These are phyloP conservation scores for Dromas ardeola DNA, from an alignment of 2,113 vertebrate species.

Conservation along the genomic window DNA sequence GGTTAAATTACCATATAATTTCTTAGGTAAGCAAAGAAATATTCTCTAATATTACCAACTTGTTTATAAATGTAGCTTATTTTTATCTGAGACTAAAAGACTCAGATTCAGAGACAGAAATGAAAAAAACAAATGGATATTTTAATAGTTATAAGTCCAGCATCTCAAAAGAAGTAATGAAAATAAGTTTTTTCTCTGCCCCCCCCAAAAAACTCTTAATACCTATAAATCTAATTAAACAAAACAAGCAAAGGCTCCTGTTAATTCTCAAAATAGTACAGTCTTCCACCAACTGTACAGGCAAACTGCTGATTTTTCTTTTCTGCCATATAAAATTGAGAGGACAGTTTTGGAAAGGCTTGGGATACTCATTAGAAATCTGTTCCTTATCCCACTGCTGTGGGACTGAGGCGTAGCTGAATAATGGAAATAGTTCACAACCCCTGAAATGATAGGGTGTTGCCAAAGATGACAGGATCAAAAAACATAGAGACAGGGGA, in stretches of 20 bases:
- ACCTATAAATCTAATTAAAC: not conserved
- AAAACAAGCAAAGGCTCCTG: not conserved
- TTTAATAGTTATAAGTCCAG: not conserved
- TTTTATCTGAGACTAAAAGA: not conserved
- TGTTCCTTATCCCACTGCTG: not conserved
- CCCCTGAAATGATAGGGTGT: not conserved
- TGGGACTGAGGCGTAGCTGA: not conserved
- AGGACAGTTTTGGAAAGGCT: not conserved
- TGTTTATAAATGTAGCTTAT: not conserved
- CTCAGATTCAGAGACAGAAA: not conserved
- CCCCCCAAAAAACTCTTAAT: not conserved
- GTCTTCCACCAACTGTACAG: not conserved
- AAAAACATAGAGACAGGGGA: not conserved
- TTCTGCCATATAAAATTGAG: not conserved
- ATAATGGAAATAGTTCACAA: not conserved
- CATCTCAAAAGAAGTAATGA: not conserved
- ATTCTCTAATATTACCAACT: not conserved
- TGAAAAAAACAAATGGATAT: not conserved
- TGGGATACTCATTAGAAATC: not conserved
- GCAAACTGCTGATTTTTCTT: not conserved
- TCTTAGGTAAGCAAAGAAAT: not conserved
- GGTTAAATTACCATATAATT: constrained; percentile 14
- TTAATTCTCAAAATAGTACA: not conserved
- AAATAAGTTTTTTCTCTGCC: not conserved
- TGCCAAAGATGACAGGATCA: not conserved